Evolutionary conservation across 2,797 vertebrate genomes (phyloP).

Genomic region (Siniperca obscura): DNA sequence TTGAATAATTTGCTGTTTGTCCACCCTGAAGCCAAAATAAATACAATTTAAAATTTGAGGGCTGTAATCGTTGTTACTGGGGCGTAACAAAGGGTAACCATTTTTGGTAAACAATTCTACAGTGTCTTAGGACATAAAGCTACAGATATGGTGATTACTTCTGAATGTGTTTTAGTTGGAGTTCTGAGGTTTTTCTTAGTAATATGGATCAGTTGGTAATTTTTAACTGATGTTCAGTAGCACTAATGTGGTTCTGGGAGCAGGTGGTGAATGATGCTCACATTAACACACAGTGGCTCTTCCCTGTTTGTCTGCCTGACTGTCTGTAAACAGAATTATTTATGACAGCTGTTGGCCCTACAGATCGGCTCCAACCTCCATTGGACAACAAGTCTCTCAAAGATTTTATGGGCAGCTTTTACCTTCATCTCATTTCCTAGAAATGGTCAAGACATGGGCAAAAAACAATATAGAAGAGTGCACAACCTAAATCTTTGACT

Average conservation of each 20-base stretch:
- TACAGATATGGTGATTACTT: not conserved
- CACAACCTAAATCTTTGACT: not conserved
- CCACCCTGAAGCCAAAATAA: not conserved
- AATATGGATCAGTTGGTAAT: conserved; percentile 15
- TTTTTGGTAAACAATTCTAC: conserved; percentile 21
- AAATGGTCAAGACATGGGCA: not conserved
- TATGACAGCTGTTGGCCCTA: conserved; percentile 39
- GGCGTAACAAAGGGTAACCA: not conserved
- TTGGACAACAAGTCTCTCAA: conserved; percentile 11
- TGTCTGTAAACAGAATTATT: conserved; percentile 57
- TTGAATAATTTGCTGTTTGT: not conserved
- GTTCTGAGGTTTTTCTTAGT: conserved; percentile 11
- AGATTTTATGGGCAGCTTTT: conserved; percentile 28
- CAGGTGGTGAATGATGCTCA: conserved; percentile 51
- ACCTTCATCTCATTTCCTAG: conserved; percentile 13
- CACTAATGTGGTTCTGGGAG: conserved; percentile 28
- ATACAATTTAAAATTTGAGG: too few species aligned
- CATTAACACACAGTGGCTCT: conserved; percentile 38
- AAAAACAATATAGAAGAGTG: not conserved
- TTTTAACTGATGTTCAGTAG: conserved; percentile 45
- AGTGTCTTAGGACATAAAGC: not conserved
- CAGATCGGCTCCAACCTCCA: conserved; percentile 25
- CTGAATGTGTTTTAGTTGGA: not conserved
- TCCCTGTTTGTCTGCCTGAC: conserved; percentile 40
- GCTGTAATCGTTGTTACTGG: not conserved